phyloP scores from a whole-genome alignment of 1,140 invertebrate genomes.

The Cyclina sinensis region DNA sequence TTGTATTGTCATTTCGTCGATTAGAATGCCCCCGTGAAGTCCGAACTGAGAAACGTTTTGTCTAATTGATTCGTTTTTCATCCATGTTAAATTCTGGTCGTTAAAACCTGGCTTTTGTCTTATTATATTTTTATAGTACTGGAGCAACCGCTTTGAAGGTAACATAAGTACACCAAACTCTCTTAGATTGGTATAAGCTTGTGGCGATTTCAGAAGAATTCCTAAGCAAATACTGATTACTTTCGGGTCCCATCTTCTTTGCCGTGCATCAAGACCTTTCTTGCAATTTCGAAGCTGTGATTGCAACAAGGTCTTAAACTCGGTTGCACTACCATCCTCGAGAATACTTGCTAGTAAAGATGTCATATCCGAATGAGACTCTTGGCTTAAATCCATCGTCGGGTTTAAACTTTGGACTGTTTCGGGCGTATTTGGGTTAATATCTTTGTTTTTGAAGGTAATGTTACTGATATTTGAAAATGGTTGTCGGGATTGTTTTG shows the following conservation, averaged over 20 bases:
- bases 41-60: slow-evolving; percentile 47
- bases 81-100: slow-evolving; percentile 61
- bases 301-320: slow-evolving; percentile 46
- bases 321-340: background rate
- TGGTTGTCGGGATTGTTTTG: background rate
- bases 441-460: no score
- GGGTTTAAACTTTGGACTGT: background rate
- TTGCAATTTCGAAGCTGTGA: slow-evolving; percentile 49
- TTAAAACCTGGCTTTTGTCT: slow-evolving; percentile 52
- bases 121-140: slow-evolving; percentile 44
- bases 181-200: slow-evolving; percentile 43
- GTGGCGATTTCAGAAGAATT: slow-evolving; percentile 42
- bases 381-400: background rate
- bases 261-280: slow-evolving; percentile 11
- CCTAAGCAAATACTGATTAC: slow-evolving; percentile 57
- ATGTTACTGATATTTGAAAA: background rate
- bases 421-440: no score
- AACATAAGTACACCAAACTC: slow-evolving; percentile 33
- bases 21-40: slow-evolving; percentile 43
- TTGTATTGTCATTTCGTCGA: no score
- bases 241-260: slow-evolving; percentile 54
- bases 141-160: background rate
- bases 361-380: slow-evolving; percentile 11
- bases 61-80: slow-evolving; percentile 36
- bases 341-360: background rate